Percentiles rank a stretch among this genome's conserved stretches.
Conservation (phyloP, 2,888 invertebrate genomes). For the Cheilosia impressa region DNA sequence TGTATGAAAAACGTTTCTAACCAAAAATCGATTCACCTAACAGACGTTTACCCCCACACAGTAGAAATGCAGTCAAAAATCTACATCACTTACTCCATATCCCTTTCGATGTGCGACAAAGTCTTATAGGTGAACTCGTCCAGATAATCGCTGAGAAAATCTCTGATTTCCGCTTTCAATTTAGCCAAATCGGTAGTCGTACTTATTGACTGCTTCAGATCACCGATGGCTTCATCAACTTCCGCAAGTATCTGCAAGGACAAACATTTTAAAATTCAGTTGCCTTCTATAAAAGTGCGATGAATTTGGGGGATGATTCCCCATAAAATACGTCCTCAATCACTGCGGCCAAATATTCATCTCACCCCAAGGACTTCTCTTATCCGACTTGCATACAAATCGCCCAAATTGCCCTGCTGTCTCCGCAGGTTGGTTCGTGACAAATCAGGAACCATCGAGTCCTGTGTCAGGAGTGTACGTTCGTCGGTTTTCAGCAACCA, state of each 20-base stretch:
- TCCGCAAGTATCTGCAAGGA: slow-evolving; percentile 81
- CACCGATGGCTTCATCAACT: slow-evolving; percentile 80
- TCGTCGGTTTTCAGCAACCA: slow-evolving; percentile 83
- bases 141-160: slow-evolving; percentile 80
- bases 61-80: background rate
- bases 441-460: slow-evolving; percentile 80
- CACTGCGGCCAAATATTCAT: slow-evolving; percentile 16
- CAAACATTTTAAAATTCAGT: slow-evolving; percentile 42
- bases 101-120: slow-evolving; percentile 83
- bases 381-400: slow-evolving; percentile 81
- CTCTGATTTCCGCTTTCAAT: slow-evolving; percentile 81
- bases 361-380: slow-evolving; percentile 82
- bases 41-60: too few species aligned
- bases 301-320: background rate
- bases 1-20: too few species aligned
- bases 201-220: slow-evolving; percentile 77
- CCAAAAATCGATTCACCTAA: too few species aligned
- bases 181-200: slow-evolving; percentile 79
- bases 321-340: background rate
- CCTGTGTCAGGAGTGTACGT: slow-evolving; percentile 82
- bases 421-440: slow-evolving; percentile 80
- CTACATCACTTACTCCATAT: slow-evolving; percentile 81
- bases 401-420: slow-evolving; percentile 82
- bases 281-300: slow-evolving; percentile 17
- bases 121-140: slow-evolving; percentile 83